These are phyloP conservation scores for Habrosyne pyritoides DNA, from an alignment of 2,888 invertebrate species.

Conservation along the genomic window DNA sequence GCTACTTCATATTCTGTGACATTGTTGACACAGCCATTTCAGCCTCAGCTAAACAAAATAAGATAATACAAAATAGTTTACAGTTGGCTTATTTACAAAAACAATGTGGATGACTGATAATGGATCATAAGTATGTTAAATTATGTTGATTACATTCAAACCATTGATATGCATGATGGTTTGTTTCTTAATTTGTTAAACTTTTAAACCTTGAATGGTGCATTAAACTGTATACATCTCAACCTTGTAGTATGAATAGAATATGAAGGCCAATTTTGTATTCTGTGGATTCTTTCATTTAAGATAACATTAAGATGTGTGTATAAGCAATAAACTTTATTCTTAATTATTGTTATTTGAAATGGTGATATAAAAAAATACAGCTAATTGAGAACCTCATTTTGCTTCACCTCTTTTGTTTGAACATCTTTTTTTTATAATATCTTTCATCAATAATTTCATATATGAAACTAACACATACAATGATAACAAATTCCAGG, in stretches of 20 bases:
- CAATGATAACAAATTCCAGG: slow-evolving; percentile 53
- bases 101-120: neutral
- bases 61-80: neutral
- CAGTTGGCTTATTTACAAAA: neutral
- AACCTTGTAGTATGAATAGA: neutral
- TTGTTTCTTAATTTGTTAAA: neutral
- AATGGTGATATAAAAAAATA: no score
- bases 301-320: no score
- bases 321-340: no score
- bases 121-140: neutral
- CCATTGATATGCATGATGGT: neutral
- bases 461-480: neutral
- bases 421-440: no score
- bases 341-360: no score
- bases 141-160: neutral
- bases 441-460: no score
- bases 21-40: no score
- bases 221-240: neutral
- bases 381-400: no score
- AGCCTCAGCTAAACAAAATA: no score
- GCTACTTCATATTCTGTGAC: no score
- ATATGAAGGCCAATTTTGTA: neutral
- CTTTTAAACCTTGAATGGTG: neutral
- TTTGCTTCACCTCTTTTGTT: no score
- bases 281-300: no score